Evolutionary conservation across 2,797 vertebrate species (phyloP), one percentile per base, ranked within the genome.

Genomic region (Myotis findleyi): DNA sequence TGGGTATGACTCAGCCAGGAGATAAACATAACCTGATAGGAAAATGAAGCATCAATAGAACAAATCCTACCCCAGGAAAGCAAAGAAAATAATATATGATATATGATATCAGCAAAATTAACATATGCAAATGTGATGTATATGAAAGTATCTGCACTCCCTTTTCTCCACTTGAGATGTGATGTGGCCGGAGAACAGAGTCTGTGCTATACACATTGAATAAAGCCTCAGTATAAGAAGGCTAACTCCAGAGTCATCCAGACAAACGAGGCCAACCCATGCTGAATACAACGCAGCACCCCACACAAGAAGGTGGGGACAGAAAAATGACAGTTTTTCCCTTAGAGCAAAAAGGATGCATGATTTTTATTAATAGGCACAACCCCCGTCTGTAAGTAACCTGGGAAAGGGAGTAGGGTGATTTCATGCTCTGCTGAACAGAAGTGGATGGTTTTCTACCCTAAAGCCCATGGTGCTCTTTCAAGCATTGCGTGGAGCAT

Each of bases 391-490:
- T 51, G 72, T 66, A 75, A 86, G 72, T 44, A 87, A 76, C 30
- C 57, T 77, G 72, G 62, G 72, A 82, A 94, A 87, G 41, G 17
- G 49, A 89, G 91, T 10, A 73, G 33, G 51, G 13, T 87, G 81
- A 92, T 95, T 92, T 90, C 77, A 95, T 18, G 89, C 81, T 90
- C 82, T 68, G 25, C 20, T 66, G 30, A 69, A 44, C 77, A n/a
- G 18, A 89, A 80, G 57, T 18, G 11, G 71, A 16, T 68, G 27
- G n/a, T 27, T 93, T 33, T 86, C 93, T 53, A 66, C 87, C 25
- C 76, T 23, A 72, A 53, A 87, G 13, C 17, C 71, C 5, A 55
- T 12, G 47, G 75, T 69, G 64, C n/a, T 57, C 51, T 80, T 92
- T 71, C 57, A 87, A 87, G 72, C 75, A 57, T 66, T 6, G 27